Evolutionary conservation across 2,888 invertebrate genomes (phyloP).

Genomic region (Phyto melanocephala): DNA sequence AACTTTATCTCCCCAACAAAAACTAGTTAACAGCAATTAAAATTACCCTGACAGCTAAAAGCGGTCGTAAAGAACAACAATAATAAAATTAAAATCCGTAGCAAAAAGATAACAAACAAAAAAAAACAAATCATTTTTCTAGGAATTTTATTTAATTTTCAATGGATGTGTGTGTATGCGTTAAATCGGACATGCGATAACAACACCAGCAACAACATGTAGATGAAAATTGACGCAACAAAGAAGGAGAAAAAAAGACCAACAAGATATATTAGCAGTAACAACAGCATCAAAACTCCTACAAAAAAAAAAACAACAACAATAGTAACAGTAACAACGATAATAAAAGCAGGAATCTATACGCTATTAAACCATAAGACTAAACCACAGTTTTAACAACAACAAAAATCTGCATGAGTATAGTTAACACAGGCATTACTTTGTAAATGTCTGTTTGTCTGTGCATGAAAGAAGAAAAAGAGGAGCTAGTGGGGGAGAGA

Average conservation of each 20-base stretch:
- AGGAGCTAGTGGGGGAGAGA: not conserved
- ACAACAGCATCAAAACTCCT: slow-evolving; percentile 16
- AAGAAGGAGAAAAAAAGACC: not conserved
- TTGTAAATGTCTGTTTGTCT: not conserved
- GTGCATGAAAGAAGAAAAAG: not conserved
- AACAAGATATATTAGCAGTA: slow-evolving; percentile 10
- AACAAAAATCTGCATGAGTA: slow-evolving; percentile 41
- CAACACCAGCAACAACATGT: not conserved
- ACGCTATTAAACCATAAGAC: slow-evolving; percentile 49
- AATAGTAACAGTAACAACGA: slow-evolving; percentile 66
- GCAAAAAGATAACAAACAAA: not conserved
- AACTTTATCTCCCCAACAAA: slow-evolving; percentile 8
- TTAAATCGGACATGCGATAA: slow-evolving; percentile 22
- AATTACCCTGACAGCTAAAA: slow-evolving; percentile 1
- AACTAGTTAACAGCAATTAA: slow-evolving; percentile 31
- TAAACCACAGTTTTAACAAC: slow-evolving; percentile 53
- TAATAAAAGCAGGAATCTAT: slow-evolving; percentile 61
- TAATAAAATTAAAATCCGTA: not conserved
- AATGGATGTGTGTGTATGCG: not conserved
- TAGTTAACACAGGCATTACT: not conserved
- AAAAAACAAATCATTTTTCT: slow-evolving; percentile 8
- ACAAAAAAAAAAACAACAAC: too few relatives aligned
- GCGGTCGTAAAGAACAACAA: not conserved
- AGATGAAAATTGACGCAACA: slow-evolving; percentile 15
- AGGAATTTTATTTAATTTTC: not conserved